A percentile compares a stretch with the other conserved stretches of the same genome.
phyloP scores from a whole-genome alignment of 2,888 invertebrate species.

The Choristoneura rosaceana region DNA sequence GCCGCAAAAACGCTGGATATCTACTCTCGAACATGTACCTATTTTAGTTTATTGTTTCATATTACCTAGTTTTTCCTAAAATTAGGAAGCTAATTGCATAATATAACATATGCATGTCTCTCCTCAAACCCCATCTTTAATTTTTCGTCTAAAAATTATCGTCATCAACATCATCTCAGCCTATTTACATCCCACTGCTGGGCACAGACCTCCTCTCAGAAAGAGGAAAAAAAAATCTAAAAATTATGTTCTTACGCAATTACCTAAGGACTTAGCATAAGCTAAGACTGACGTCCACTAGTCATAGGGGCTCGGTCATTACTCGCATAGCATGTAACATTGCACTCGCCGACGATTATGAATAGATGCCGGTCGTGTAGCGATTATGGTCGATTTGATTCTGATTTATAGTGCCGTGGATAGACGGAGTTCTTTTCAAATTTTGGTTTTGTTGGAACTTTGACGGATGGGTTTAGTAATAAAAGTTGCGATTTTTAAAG shows the following conservation, averaged over 20 bases:
- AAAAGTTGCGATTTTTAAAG: background rate
- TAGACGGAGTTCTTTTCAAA: constrained; percentile 12
- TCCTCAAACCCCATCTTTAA: no score
- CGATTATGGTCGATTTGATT: constrained; percentile 73
- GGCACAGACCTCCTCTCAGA: no score
- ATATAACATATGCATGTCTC: no score
- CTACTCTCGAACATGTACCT: no score
- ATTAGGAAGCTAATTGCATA: no score
- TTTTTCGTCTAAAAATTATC: no score
- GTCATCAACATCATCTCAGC: no score
- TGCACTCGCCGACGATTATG: constrained; percentile 64
- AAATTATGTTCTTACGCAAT: constrained; percentile 2
- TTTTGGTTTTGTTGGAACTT: background rate
- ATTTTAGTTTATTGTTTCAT: no score
- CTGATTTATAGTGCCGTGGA: constrained; percentile 58
- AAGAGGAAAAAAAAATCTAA: background rate
- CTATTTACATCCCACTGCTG: no score
- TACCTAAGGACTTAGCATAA: background rate
- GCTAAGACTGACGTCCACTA: constrained; percentile 10
- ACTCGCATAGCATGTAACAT: constrained; percentile 48
- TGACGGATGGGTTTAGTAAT: no score
- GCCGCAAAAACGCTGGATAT: no score
- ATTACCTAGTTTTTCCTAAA: no score
- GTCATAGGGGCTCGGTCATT: constrained; percentile 46
- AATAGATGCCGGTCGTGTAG: constrained; percentile 60